Base-by-base conservation (phyloP, 2,797 vertebrate genomes). In the Crenichthys baileyi region DNA sequence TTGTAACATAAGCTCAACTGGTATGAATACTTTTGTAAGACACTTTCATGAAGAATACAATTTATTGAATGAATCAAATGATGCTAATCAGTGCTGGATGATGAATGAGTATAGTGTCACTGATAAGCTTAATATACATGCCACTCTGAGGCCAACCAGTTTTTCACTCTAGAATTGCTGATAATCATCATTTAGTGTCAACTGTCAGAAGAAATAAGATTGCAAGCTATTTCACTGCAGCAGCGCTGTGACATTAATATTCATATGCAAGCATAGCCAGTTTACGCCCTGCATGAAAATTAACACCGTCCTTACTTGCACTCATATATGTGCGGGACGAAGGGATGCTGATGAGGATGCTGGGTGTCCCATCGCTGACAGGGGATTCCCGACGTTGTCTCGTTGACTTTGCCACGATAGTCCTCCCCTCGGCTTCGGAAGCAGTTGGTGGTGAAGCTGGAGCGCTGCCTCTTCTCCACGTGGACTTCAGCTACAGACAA, bases 311-410 rank as follows among this genome's bases (percentile, higher is more conserved):
- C 97, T 96, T 90, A 99, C 98, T 99, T 99, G 98, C 98, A 99
- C 0, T 95, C 95, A 5, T 99, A 99, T 85, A 96, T 98, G 83
- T 97, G 96, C 0, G 98, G 98, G 63, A 83, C 83, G 16, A 99
- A 99, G 22, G 95, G 96, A 86, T 99, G 98, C 80, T 78, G 94
- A 68, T 99, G 98, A 1, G 97, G 97, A 0, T 71, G 56, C 91
- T 99, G 98, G 2, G 95, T 84, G 0, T 98, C 96, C 98, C 98
- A 99, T 3, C 95, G 95, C 95, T 99, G 98, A 91, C 98, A 99
- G 70, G 96, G 93, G 88, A 98, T 96, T 1, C 98, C 97, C 0
- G 97, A 96, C 0, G 97, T 94, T 0, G 98, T 99, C 87, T 97
- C 90, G 0, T 97, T 98, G 84, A 96, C 93, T 11, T 74, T 95